Conservation (phyloP, 2,113 vertebrate genomes). For the Uria lomvia region DNA sequence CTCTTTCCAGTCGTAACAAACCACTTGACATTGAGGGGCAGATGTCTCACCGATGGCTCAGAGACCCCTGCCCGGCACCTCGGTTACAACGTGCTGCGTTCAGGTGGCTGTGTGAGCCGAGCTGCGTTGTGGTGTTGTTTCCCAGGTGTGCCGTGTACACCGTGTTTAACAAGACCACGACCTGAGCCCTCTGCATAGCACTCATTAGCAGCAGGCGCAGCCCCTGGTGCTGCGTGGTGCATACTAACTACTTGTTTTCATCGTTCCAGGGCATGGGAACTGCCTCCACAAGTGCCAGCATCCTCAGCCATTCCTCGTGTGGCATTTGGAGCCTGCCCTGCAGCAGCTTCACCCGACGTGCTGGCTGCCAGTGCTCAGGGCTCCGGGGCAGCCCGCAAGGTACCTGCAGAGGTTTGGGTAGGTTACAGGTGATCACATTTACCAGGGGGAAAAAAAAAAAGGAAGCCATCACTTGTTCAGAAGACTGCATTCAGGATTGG, state of each 20-base stretch:
- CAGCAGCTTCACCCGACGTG: not conserved
- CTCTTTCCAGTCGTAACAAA: not conserved
- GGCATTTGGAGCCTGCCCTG: not conserved
- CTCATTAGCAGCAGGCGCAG: conserved; percentile 6
- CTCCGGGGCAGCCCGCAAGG: not conserved
- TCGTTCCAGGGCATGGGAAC: not conserved
- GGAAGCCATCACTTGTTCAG: not conserved
- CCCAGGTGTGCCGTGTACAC: not conserved
- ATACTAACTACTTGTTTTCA: not conserved
- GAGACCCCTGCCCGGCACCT: not conserved
- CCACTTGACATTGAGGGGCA: rapidly evolving
- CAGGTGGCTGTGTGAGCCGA: rapidly evolving
- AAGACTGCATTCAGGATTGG: not conserved
- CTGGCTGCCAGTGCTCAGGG: rapidly evolving
- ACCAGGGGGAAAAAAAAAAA: not conserved
- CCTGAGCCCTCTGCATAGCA: not conserved
- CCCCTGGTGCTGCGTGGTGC: not conserved
- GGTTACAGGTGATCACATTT: not conserved
- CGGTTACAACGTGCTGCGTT: rapidly evolving
- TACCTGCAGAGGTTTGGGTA: not conserved
- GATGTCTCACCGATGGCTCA: not conserved
- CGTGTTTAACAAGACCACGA: not conserved
- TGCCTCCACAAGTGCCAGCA: rapidly evolving
- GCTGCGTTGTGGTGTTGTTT: not conserved
- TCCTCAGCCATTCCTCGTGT: rapidly evolving